These are phyloP conservation scores for Myrmecophaga tridactyla DNA, from an alignment of 2,113 vertebrate species.

Conservation along the genomic window DNA sequence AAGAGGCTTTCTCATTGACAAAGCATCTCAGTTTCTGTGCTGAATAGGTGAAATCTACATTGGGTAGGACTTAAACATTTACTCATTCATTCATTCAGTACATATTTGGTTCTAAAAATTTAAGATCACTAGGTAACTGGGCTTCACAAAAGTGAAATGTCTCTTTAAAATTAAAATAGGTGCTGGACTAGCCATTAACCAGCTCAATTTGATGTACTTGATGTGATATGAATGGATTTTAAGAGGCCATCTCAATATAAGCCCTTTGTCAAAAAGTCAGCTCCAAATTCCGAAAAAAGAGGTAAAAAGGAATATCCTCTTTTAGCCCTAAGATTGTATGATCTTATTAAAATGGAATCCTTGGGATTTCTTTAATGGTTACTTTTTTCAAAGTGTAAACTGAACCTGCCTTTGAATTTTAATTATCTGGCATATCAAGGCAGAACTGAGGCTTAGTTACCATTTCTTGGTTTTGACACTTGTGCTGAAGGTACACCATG, in stretches of 20 bases:
- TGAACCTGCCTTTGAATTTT: neutral
- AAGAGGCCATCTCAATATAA: neutral
- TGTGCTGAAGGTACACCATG: neutral
- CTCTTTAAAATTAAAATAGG: neutral
- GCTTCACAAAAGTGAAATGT: neutral
- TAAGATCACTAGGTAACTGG: neutral
- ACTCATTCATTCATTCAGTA: neutral
- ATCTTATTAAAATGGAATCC: neutral
- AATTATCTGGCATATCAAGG: neutral
- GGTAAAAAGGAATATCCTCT: neutral
- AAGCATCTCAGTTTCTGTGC: neutral
- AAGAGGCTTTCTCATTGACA: neutral
- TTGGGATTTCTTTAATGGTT: neutral
- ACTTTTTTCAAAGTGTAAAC: neutral
- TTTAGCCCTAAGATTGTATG: neutral
- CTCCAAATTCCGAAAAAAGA: neutral
- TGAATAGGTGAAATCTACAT: neutral
- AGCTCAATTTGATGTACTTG: neutral
- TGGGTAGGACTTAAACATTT: neutral
- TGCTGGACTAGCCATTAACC: neutral
- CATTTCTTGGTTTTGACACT: neutral
- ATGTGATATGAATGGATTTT: neutral
- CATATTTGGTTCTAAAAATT: neutral
- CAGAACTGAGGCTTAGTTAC: conserved; percentile 8
- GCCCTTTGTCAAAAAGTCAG: neutral